These are phyloP conservation scores for Macroglossus sobrinus DNA, from an alignment of 2,113 vertebrate genomes.

Conservation along the genomic window DNA sequence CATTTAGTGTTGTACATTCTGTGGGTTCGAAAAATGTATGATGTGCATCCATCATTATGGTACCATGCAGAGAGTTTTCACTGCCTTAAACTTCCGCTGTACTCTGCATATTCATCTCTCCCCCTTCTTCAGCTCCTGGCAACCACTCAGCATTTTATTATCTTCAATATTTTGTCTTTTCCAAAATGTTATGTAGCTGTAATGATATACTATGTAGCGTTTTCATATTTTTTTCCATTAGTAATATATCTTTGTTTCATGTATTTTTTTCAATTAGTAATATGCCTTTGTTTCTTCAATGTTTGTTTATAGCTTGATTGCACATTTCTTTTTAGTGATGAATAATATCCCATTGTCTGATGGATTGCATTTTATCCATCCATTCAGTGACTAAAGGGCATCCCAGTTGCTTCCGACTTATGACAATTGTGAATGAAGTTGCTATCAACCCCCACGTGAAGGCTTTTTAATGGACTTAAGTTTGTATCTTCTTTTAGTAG, in stretches of 20 bases:
- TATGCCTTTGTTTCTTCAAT: background rate
- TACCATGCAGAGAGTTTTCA: background rate
- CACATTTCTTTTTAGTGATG: background rate
- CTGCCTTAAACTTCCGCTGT: background rate
- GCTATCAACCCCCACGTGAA: background rate
- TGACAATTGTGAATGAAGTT: background rate
- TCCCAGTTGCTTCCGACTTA: background rate
- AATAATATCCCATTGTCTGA: background rate
- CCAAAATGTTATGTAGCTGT: background rate
- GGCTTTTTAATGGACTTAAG: background rate
- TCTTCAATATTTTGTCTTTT: background rate
- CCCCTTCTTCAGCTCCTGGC: background rate
- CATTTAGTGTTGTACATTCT: background rate
- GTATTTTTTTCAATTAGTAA: background rate
- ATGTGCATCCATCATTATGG: background rate
- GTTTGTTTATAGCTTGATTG: background rate
- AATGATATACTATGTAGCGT: background rate
- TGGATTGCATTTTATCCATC: background rate
- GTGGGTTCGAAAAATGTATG: background rate
- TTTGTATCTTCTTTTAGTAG: background rate
- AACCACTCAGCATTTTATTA: background rate
- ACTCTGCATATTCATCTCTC: background rate
- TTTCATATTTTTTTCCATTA: background rate
- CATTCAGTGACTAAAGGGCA: background rate
- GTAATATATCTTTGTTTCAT: too few species aligned